Base-by-base conservation (phyloP, 1,140 invertebrate species). In the Calephelis nemesis region DNA sequence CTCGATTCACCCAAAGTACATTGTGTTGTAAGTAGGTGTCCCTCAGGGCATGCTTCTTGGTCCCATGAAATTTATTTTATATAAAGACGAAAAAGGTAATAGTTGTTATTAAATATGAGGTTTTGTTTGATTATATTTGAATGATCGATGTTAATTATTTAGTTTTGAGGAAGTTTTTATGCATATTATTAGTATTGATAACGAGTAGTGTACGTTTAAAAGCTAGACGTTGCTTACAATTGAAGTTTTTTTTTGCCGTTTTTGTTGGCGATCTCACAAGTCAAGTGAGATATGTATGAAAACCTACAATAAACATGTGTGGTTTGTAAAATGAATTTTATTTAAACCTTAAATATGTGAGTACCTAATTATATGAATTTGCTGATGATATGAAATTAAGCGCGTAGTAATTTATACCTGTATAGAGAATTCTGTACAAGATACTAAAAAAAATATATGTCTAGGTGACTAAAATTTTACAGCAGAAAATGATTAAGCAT, bases 291-390 rank as follows among this genome's bases (percentile, higher is more conserved):
- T 68, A 71, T 76, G 71, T 73, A 74, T 73, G 70, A 70, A 79
- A 75, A 65, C 64, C 77, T 79, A 74, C 77, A 79, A 79, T 77
- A 77, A 77, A 75, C 50, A 54, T 69, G 77, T 74, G 77, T 79
- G 77, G 77, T 79, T 79, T 79, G 72, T 79, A 66, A 63, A 68
- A 66, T 3, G 48, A 9, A 62, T 65, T 64, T 65, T 62, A n/a
- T 65, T 70, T 70, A 60, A 66, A 39, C 30, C 30, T 30, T 30
- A 30, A 30, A 30, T 4, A 30, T 30, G 3, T 30, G 1, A 30
- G 30, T 30, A 30, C 30, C 30, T 30, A 2, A 30, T 30, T 30
- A 30, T 2, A 30, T 30, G 30, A 30, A 30, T 30, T 30, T 1
- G 1, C 30, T 30, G 30, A 30, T 30, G 30, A 30, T 30, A 30